Evolutionary conservation across 2,888 invertebrate genomes (phyloP), one percentile per base, ranked within the genome.

Genomic region (Leptinotarsa peninsularis): DNA sequence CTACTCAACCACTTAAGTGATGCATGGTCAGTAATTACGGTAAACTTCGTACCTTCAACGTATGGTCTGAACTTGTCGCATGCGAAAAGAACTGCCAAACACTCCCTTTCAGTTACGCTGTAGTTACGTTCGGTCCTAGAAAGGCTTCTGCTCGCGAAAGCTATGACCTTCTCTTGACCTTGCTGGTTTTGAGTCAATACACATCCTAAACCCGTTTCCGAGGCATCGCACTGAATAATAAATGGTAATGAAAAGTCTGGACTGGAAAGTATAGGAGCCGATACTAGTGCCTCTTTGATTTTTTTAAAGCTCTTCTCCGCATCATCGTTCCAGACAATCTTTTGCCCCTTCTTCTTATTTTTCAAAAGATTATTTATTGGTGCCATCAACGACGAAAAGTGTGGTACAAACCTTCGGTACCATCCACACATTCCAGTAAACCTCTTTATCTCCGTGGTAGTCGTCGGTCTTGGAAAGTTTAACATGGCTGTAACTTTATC

Each of bases 211-310:
- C 79, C 79, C 23, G 56, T 73, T 13, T 70, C 71, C 33, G 71
- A 75, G 18, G 81, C 78, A 56, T 82, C 81, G 10, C 71, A 71
- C 49, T 81, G 81, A 3, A 81, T 17, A 14, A 49, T 71, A 72
- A 81, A 81, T 13, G 69, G 66, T 18, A 63, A 23, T 5, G 7
- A 49, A 49, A 49, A 50, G 49, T 67, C 50, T 3, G 67, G 67
- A 15, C 18, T 49, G 13, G 67, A 49, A 17, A 67, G 49, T 14
- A 67, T 67, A 13, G 21, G 67, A 43, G 58, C 58, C 23, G 13
- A 21, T 23, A 60, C 58, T 18, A 67, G 50, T 21, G 21, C 49
- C 21, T 69, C 18, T 52, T 69, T 69, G 15, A 73, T 63, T 58
- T 66, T 49, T 52, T 27, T 52, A 68, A 72, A 54, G 74, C 75